Base-by-base conservation (phyloP, 2,113 vertebrate species). In the Amphiprion ocellaris region DNA sequence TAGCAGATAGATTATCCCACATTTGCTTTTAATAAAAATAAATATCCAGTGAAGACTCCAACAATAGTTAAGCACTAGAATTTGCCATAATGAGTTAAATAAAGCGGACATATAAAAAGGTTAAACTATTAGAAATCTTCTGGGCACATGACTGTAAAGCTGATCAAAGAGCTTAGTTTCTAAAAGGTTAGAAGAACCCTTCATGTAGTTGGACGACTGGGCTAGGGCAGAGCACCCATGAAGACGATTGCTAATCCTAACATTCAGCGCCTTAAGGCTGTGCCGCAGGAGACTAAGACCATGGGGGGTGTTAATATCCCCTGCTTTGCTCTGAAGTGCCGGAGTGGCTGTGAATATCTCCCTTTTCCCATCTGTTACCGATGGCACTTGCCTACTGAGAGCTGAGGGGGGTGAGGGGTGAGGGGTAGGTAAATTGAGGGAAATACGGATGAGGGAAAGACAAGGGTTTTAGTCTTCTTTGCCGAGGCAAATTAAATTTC, bases 331-430 rank as follows among this genome's bases (percentile, higher is more conserved):
- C 81, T 44, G 50, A 90, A 86, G 87, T 81, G 84, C 79, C 68
- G 66, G 58, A 80, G 75, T 61, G 67, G 88, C 89, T 89, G 91
- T 87, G 87, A 91, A 92, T 89, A 89, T 92, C 91, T 85, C 84
- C 87, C 70, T 81, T 83, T 87, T 75, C 63, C 90, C 93, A 92
- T 92, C 93, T 93, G 93, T 87, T 91, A 85, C 81, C 16, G 46
- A 67, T 64, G 75, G 77, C 64, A 74, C 72, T 64, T 59, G 30
- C 55, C 77, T 15, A 39, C 74, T 82, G 68, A 77, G 70, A 75
- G 64, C 65, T 41, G 37, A 37, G 12, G 39, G 58, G 73, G 52
- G n/a, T 78, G 55, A 72, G 44, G 44, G 37, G 37, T 5, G 56
- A 23, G 19, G 49, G 19, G 21, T 52, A 5, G 59, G 30, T 21